Percentiles rank a stretch among this genome's conserved stretches.
These are phyloP conservation scores for Serranus cabrilla DNA, from an alignment of 2,797 vertebrate genomes.

Conservation along the genomic window DNA sequence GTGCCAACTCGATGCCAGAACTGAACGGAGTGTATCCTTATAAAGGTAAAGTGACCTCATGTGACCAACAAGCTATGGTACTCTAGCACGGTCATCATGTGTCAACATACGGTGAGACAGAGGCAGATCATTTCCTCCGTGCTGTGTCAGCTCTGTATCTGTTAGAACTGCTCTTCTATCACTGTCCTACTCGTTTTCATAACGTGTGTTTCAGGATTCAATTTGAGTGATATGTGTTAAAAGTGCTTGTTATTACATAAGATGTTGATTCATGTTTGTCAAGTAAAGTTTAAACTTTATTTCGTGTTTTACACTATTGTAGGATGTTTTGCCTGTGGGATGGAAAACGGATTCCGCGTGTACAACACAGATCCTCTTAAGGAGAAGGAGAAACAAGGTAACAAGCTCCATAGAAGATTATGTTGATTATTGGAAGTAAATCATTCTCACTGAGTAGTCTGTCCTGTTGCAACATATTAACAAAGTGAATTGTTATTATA, in stretches of 20 bases:
- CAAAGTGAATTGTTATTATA: too few relatives aligned
- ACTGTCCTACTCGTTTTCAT: not conserved
- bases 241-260: not conserved
- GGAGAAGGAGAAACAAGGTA: conserved; percentile 99
- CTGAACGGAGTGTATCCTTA: not conserved
- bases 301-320: conserved; percentile 12
- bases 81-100: not conserved
- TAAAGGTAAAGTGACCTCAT: conserved; percentile 9
- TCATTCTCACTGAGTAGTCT: too few relatives aligned
- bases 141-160: not conserved
- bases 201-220: not conserved
- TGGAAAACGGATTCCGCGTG: conserved; percentile 99
- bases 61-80: not conserved
- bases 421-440: not conserved
- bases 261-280: not conserved
- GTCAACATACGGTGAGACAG: not conserved
- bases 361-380: conserved; percentile 99
- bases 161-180: not conserved
- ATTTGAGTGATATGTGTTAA: not conserved
- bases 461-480: not conserved
- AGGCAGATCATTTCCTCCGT: conserved; percentile 30
- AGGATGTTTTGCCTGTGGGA: conserved; percentile 99
- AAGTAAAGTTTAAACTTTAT: too few relatives aligned
- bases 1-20: not conserved
- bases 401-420: conserved; percentile 24